phyloP scores from a whole-genome alignment of 1,140 invertebrate genomes.

The Stenopsyche tienmushanensis region DNA sequence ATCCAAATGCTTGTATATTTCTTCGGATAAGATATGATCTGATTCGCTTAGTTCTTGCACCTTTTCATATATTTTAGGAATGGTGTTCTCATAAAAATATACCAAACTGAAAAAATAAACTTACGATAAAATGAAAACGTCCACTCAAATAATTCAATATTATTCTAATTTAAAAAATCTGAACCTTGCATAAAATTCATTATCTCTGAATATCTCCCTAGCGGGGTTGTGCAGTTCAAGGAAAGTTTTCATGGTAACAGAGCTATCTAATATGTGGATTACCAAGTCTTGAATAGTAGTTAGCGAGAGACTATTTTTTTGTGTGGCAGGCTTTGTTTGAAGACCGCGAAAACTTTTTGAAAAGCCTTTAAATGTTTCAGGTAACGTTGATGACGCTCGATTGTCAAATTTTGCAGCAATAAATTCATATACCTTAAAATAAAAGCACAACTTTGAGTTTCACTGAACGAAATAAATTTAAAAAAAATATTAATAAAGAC shows the following conservation, averaged over 20 bases:
- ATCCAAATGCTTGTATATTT: slow-evolving; percentile 50
- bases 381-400: slow-evolving; percentile 52
- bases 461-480: slow-evolving; percentile 1
- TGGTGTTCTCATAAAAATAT: slow-evolving; percentile 63
- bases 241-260: slow-evolving; percentile 66
- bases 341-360: slow-evolving; percentile 45
- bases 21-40: slow-evolving; percentile 41
- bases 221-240: slow-evolving; percentile 62
- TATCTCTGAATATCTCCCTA: slow-evolving; percentile 56
- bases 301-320: slow-evolving; percentile 49
- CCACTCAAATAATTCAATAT: too few relatives aligned
- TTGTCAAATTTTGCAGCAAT: slow-evolving; percentile 56
- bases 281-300: slow-evolving; percentile 66
- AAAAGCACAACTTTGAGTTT: slow-evolving; percentile 3
- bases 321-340: slow-evolving; percentile 44
- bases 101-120: slow-evolving; percentile 58
- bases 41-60: slow-evolving; percentile 48
- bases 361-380: slow-evolving; percentile 55
- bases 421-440: slow-evolving; percentile 51
- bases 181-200: slow-evolving; percentile 59
- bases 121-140: too few relatives aligned
- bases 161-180: not conserved
- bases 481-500: slow-evolving; percentile 12
- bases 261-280: slow-evolving; percentile 69
- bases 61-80: slow-evolving; percentile 64